Percentiles rank a stretch among this genome's conserved stretches.
Conservation (phyloP, 2,113 vertebrate species). For the Eulacestoma nigropectus region DNA sequence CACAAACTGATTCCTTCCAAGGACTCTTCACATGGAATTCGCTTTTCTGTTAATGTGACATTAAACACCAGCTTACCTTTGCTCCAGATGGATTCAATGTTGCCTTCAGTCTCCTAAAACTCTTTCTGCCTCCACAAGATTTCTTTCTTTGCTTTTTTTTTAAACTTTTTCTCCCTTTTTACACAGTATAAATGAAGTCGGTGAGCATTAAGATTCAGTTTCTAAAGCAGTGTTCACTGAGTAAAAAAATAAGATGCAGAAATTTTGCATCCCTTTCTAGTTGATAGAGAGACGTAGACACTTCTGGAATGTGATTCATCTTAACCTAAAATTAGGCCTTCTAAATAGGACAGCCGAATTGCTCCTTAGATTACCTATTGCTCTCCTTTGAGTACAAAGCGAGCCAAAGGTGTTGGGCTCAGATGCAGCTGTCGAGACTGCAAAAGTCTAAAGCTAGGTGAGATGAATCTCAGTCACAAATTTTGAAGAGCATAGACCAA, state of each 20-base stretch:
- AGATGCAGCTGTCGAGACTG: neutral
- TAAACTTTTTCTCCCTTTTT: neutral
- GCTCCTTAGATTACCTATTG: conserved; percentile 33
- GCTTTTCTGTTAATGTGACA: neutral
- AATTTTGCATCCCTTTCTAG: conserved; percentile 26
- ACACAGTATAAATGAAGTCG: neutral
- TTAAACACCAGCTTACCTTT: neutral
- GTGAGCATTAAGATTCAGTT: conserved; percentile 11
- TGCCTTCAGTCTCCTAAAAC: neutral
- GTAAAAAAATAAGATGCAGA: conserved; percentile 7
- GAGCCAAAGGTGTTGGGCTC: neutral
- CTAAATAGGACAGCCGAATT: conserved; percentile 48
- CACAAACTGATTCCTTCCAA: neutral
- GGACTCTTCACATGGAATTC: neutral
- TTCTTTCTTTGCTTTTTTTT: neutral
- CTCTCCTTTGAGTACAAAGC: conserved; percentile 12
- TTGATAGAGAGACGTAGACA: neutral
- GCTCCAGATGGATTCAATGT: neutral
- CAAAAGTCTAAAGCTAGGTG: neutral
- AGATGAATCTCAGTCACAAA: neutral
- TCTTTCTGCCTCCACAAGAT: neutral
- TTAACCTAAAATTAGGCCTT: conserved; percentile 49
- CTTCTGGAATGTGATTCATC: conserved; percentile 63
- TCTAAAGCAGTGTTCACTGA: neutral
- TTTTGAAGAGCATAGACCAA: neutral